These are phyloP conservation scores for Oedothorax gibbosus DNA, from an alignment of 1,140 invertebrate species.

Conservation along the genomic window DNA sequence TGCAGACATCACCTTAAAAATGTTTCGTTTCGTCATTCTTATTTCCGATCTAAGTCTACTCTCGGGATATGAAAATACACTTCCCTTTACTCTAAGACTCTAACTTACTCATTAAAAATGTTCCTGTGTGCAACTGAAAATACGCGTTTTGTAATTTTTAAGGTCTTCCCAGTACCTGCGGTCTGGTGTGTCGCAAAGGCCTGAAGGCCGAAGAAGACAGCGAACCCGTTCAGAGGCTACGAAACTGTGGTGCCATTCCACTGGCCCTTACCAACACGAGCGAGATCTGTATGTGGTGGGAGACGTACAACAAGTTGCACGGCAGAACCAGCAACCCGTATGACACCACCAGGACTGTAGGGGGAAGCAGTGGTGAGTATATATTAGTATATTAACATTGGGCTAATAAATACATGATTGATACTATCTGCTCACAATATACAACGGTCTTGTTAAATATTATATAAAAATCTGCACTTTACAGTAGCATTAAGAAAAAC, in stretches of 20 bases:
- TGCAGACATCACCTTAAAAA: no score
- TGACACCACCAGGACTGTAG: slow-evolving; percentile 84
- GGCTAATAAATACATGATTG: background rate
- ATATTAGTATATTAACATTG: background rate
- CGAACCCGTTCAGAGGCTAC: slow-evolving; percentile 74
- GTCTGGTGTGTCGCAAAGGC: slow-evolving; percentile 75
- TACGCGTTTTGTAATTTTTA: slow-evolving; percentile 49
- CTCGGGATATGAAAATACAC: no score
- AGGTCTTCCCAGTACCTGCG: slow-evolving; percentile 76
- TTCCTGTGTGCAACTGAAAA: no score
- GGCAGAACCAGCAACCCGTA: slow-evolving; percentile 90
- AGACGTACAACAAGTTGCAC: slow-evolving; percentile 89
- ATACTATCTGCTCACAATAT: no score
- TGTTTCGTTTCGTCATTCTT: no score
- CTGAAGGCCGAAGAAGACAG: slow-evolving; percentile 76
- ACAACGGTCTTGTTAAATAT: no score
- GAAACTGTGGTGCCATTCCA: slow-evolving; percentile 81
- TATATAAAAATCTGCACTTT: no score
- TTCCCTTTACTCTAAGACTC: no score
- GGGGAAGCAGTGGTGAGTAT: slow-evolving; percentile 70
- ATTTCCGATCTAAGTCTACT: no score
- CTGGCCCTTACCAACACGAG: slow-evolving; percentile 85
- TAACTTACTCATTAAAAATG: no score
- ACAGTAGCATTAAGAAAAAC: no score
- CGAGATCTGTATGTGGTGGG: slow-evolving; percentile 87